These are phyloP conservation scores for Schizothorax lantsangensis DNA, from an alignment of 2,797 vertebrate species.

Conservation along the genomic window DNA sequence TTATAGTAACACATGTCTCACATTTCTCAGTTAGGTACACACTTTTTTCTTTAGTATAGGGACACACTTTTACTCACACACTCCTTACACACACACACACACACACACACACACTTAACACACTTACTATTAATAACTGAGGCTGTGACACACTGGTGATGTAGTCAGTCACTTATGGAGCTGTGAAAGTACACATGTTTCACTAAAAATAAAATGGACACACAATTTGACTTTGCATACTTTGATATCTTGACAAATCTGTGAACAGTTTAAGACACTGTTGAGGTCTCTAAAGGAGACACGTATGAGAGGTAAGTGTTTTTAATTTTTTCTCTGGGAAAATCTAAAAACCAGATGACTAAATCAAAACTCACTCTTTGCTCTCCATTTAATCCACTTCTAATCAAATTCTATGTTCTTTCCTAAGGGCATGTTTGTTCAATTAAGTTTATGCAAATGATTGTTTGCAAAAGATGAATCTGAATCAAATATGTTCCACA, in stretches of 20 bases:
- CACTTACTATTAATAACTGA: no score
- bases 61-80: no score
- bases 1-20: no score
- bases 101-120: no score
- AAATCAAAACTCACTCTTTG: not conserved
- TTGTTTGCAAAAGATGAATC: not conserved
- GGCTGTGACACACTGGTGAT: no score
- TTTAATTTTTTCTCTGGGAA: no score
- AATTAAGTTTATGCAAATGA: not conserved
- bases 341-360: slow-evolving; percentile 1
- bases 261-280: not conserved
- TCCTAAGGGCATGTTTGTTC: not conserved
- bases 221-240: not conserved
- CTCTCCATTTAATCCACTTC: not conserved
- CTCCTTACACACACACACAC: no score
- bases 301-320: not conserved
- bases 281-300: not conserved
- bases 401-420: not conserved
- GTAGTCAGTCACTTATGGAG: no score
- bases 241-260: not conserved
- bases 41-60: no score
- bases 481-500: not conserved
- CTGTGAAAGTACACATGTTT: not conserved
- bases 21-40: no score
- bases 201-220: no score